A percentile compares a stretch with the other conserved stretches of the same genome.
Conservation (phyloP, 2,113 vertebrate species). For the Orientallactaga bullata region DNA sequence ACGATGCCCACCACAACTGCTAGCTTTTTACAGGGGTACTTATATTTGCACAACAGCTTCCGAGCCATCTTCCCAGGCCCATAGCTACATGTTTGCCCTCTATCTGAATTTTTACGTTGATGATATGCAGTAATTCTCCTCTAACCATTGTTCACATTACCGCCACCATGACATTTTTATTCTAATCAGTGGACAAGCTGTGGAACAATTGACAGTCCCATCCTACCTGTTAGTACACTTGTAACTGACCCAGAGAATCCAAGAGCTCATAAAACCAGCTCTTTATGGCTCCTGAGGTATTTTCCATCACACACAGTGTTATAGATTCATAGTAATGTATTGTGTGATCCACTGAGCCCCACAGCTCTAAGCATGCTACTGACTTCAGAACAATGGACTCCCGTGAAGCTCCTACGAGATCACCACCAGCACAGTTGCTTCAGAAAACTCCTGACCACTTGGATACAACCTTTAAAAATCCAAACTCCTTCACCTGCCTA, state of each 20-base stretch:
- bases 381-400: not conserved
- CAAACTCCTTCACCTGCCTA: not conserved
- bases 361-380: not conserved
- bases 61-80: too few species aligned
- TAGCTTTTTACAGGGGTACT: too few species aligned
- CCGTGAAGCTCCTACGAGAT: not conserved
- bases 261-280: not conserved
- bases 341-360: not conserved
- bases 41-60: too few species aligned
- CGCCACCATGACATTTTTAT: constrained; percentile 2
- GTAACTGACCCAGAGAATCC: not conserved
- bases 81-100: not conserved
- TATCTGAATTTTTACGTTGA: not conserved
- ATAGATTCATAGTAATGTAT: not conserved
- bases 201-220: not conserved
- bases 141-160: not conserved
- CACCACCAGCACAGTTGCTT: not conserved
- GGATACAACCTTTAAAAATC: constrained; percentile 6
- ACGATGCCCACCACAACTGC: too few species aligned
- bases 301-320: not conserved
- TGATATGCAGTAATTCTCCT: constrained; percentile 13
- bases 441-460: constrained; percentile 37
- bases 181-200: not conserved
- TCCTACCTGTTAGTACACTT: not conserved
- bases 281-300: not conserved